Evolutionary conservation across 2,797 vertebrate genomes (phyloP).

Genomic region (Ceryle rudis): DNA sequence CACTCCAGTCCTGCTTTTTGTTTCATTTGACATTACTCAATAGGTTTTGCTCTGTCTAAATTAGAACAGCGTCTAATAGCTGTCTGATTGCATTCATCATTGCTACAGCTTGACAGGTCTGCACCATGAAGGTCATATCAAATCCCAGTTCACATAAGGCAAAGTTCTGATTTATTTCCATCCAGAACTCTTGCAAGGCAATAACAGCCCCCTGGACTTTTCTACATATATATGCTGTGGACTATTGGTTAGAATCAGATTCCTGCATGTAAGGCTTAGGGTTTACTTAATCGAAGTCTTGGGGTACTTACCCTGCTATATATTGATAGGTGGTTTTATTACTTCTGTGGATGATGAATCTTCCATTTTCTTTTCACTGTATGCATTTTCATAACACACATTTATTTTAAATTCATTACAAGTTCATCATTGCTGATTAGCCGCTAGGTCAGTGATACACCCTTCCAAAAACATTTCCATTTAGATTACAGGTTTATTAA

Average conservation of each 20-base stretch:
- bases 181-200: background rate
- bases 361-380: background rate
- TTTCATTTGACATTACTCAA: conserved; percentile 65
- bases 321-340: background rate
- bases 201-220: background rate
- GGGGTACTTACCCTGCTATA: background rate
- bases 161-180: conserved; percentile 47
- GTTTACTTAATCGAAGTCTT: background rate
- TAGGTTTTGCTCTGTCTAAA: conserved; percentile 59
- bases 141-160: conserved; percentile 61
- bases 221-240: background rate
- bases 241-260: background rate
- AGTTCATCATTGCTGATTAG: background rate
- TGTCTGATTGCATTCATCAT: conserved; percentile 72
- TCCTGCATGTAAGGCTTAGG: background rate
- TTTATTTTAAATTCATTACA: background rate
- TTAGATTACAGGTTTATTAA: background rate
- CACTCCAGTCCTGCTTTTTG: conserved; percentile 50
- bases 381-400: background rate
- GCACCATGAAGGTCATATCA: conserved; percentile 65
- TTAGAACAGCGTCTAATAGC: conserved; percentile 69
- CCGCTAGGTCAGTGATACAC: background rate
- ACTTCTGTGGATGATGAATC: background rate
- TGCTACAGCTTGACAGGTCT: conserved; percentile 50
- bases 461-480: background rate